Conservation (phyloP, 2,113 vertebrate genomes). For the Zeus faber region DNA sequence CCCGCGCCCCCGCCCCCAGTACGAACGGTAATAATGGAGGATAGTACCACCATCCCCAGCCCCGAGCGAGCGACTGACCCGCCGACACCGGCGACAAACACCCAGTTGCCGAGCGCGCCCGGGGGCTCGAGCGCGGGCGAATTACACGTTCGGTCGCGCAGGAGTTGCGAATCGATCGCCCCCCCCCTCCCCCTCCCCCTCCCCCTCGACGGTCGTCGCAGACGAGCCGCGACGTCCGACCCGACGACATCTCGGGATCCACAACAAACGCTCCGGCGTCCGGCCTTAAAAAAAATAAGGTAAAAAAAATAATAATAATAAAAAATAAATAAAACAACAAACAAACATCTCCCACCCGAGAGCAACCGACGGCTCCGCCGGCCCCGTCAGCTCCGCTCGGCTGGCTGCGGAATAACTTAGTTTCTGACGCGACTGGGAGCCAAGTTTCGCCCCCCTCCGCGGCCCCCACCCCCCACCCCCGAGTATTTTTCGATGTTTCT, state of each 20-base stretch:
- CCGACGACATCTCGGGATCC: conserved; percentile 62
- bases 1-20: too few relatives aligned
- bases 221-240: conserved; percentile 48
- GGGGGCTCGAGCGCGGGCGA: too few relatives aligned
- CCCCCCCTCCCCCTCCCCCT: too few relatives aligned
- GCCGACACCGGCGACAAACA: neutral
- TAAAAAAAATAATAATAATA: conserved; percentile 45
- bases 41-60: too few relatives aligned
- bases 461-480: too few relatives aligned
- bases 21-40: too few relatives aligned
- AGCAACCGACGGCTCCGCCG: too few relatives aligned
- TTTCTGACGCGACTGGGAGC: conserved; percentile 25
- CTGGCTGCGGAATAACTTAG: conserved; percentile 46
- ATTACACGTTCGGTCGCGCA: too few relatives aligned
- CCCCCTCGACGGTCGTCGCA: conserved; percentile 37
- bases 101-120: too few relatives aligned
- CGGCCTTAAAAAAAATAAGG: conserved; percentile 10
- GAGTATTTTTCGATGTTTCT: neutral
- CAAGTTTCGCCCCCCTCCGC: conserved; percentile 26
- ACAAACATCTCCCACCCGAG: too few relatives aligned
- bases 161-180: too few relatives aligned
- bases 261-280: conserved; percentile 39
- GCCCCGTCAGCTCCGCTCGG: conserved; percentile 21
- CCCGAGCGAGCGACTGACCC: neutral
- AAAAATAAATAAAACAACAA: too few relatives aligned